phyloP scores from a whole-genome alignment of 2,797 vertebrate species.

The Macropus fuliginosus region DNA sequence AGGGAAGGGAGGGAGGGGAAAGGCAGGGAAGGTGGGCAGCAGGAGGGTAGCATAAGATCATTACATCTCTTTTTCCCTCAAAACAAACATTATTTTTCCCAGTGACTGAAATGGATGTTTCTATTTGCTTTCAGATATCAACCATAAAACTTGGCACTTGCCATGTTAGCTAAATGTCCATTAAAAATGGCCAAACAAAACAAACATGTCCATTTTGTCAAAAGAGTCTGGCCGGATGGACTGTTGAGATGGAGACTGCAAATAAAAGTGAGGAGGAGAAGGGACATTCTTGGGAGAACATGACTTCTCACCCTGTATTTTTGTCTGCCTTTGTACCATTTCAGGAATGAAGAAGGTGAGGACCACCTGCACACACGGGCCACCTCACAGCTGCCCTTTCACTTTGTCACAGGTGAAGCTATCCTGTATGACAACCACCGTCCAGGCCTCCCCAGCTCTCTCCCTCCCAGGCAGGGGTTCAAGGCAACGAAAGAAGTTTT shows the following conservation, averaged over 20 bases:
- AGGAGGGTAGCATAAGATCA: not conserved
- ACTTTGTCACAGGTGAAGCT: conserved; percentile 89
- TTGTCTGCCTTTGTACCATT: not conserved
- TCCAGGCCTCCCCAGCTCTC: conserved; percentile 75
- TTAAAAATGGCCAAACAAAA: not conserved
- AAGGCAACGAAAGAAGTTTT: conserved; percentile 78
- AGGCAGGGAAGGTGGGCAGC: not conserved
- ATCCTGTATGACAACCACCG: conserved; percentile 86
- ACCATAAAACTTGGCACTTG: not conserved
- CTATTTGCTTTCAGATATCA: not conserved
- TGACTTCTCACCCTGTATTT: not conserved
- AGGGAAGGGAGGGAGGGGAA: no score
- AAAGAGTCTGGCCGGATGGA: not conserved
- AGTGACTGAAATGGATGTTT: not conserved
- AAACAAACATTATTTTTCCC: not conserved
- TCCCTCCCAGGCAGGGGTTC: conserved; percentile 76
- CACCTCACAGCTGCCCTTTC: conserved; percentile 88
- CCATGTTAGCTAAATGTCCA: not conserved
- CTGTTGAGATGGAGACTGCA: not conserved
- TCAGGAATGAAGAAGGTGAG: conserved; percentile 90
- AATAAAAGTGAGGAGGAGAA: not conserved
- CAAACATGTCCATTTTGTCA: not conserved
- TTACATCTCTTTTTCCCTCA: not conserved
- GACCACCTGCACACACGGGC: conserved; percentile 88
- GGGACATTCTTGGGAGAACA: not conserved